A percentile compares a stretch with the other conserved stretches of the same genome.
Evolutionary conservation across 2,797 vertebrate genomes (phyloP).

Genomic region (Botia kubotai): DNA sequence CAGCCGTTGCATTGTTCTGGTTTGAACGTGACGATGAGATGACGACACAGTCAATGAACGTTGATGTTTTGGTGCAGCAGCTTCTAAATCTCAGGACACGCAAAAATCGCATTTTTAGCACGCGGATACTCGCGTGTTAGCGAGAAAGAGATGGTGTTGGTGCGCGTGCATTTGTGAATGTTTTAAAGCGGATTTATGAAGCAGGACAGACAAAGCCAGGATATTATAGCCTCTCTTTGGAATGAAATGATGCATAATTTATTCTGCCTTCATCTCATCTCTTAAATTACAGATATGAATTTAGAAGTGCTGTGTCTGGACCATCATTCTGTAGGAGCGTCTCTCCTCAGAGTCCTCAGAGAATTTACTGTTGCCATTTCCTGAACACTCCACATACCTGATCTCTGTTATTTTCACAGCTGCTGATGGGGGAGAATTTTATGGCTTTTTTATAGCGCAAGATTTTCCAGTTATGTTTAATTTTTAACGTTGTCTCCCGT

Average conservation of each 20-base stretch:
- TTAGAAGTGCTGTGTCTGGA: slow-evolving; percentile 18
- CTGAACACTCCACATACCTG: neutral
- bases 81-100: slow-evolving; percentile 66
- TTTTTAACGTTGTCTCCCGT: slow-evolving; percentile 1
- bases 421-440: neutral
- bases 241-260: slow-evolving; percentile 54
- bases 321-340: slow-evolving; percentile 11
- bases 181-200: slow-evolving; percentile 53
- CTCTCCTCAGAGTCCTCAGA: neutral
- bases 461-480: slow-evolving; percentile 13
- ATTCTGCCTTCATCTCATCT: slow-evolving; percentile 40
- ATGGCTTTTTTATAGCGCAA: neutral
- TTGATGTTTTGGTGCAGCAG: slow-evolving; percentile 80
- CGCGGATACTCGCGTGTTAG: neutral
- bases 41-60: slow-evolving; percentile 82
- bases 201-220: slow-evolving; percentile 44
- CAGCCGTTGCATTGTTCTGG: slow-evolving; percentile 88
- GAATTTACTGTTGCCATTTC: slow-evolving; percentile 39
- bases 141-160: slow-evolving; percentile 24
- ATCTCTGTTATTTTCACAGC: slow-evolving; percentile 30
- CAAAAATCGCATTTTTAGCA: slow-evolving; percentile 49
- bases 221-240: slow-evolving; percentile 49
- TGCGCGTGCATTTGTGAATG: slow-evolving; percentile 43
- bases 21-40: slow-evolving; percentile 70
- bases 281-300: slow-evolving; percentile 43